Conservation (phyloP, 2,888 invertebrate species). For the Epiblema foenella region DNA sequence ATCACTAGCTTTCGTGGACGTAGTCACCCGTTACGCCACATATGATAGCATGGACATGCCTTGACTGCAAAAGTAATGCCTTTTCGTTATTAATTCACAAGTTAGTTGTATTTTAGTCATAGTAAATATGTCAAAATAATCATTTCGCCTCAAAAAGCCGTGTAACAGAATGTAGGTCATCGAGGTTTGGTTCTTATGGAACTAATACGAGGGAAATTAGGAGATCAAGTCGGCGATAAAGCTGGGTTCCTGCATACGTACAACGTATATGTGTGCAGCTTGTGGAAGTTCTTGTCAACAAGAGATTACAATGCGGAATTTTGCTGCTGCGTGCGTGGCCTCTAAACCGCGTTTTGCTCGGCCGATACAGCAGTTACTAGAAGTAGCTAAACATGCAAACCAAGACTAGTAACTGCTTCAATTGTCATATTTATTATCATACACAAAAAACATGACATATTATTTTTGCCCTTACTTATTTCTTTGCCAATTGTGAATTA, state of each 20-base stretch:
- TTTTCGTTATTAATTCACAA: neutral
- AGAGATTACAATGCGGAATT: conserved; percentile 13
- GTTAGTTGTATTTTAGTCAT: neutral
- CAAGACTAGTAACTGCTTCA: neutral
- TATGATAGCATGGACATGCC: neutral
- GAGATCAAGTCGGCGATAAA: conserved; percentile 26
- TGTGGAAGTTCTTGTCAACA: conserved; percentile 14
- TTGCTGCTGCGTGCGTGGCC: conserved; percentile 3
- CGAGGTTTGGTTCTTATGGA: conserved; percentile 15
- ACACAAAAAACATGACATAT: neutral
- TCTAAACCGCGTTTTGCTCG: neutral
- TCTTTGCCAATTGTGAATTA: no score
- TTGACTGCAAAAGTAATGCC: neutral
- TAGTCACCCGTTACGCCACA: neutral
- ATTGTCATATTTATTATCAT: neutral
- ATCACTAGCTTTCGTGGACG: conserved; percentile 40
- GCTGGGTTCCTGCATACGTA: conserved; percentile 2
- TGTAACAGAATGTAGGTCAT: conserved; percentile 30
- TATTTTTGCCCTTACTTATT: no score
- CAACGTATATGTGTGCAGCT: neutral
- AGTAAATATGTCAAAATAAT: neutral
- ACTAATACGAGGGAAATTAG: conserved; percentile 17
- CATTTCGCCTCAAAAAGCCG: neutral
- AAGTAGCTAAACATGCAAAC: neutral
- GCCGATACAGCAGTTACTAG: neutral